phyloP scores from a whole-genome alignment of 2,888 invertebrate species.

The Onchidella celtica region DNA sequence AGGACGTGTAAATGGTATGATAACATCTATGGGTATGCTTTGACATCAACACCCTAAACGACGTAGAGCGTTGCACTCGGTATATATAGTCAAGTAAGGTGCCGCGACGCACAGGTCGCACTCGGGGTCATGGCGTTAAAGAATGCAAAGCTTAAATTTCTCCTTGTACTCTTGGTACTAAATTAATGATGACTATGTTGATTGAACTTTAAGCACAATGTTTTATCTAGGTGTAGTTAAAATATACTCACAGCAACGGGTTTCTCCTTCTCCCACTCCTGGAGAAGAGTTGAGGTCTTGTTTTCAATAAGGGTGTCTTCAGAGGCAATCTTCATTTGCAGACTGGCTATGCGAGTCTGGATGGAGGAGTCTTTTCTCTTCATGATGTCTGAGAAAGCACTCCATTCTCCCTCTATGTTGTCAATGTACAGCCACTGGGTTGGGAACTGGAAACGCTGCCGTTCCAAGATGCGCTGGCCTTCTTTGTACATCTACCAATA shows the following conservation, averaged over 20 bases:
- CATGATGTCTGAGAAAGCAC: slow-evolving; percentile 99
- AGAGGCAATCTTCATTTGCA: slow-evolving; percentile 98
- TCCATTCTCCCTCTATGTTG: slow-evolving; percentile 99
- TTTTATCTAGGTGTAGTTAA: no score
- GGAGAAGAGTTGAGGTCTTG: slow-evolving; percentile 94
- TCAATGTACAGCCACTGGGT: slow-evolving; percentile 98
- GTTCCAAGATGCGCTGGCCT: slow-evolving; percentile 96
- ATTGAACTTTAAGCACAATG: no score
- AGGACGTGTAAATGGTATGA: no score
- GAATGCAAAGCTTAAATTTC: no score
- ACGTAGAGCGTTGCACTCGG: no score
- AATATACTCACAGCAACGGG: slow-evolving; percentile 89
- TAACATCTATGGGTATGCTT: no score
- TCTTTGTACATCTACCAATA: slow-evolving; percentile 90
- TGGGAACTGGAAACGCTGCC: slow-evolving; percentile 99
- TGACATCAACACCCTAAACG: no score
- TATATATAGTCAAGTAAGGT: no score
- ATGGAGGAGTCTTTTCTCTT: slow-evolving; percentile 93
- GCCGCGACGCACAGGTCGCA: no score
- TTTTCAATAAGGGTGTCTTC: slow-evolving; percentile 99
- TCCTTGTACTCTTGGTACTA: no score
- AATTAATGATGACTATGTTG: no score
- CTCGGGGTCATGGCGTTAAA: no score
- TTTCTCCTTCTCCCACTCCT: slow-evolving; percentile 98
- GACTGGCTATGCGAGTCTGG: slow-evolving; percentile 80